A percentile compares a stretch with the other conserved stretches of the same genome.
Conservation (phyloP, 2,113 vertebrate species). For the Leucosticte australis region DNA sequence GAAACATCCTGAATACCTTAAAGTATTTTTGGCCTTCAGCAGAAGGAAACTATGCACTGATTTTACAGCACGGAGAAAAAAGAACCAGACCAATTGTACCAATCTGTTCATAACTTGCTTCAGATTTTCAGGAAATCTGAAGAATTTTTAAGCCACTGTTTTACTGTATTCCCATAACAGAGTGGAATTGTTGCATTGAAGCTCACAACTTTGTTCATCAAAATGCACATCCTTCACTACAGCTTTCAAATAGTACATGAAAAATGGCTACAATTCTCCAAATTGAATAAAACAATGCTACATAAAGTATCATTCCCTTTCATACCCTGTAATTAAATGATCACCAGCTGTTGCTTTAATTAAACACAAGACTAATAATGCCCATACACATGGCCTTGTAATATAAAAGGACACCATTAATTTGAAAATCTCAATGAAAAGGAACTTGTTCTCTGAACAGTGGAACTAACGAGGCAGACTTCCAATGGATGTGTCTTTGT, state of each 20-base stretch:
- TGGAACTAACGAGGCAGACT: not conserved
- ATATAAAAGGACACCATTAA: not conserved
- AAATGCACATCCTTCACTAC: not conserved
- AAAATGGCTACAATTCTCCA: not conserved
- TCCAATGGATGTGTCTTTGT: not conserved
- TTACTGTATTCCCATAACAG: not conserved
- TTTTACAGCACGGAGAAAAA: not conserved
- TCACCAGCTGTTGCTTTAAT: not conserved
- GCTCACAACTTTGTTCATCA: not conserved
- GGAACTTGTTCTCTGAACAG: not conserved
- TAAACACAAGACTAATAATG: not conserved
- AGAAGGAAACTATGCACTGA: not conserved
- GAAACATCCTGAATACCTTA: not conserved
- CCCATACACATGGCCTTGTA: not conserved
- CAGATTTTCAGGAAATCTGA: not conserved
- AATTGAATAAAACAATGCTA: not conserved
- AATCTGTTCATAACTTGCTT: not conserved
- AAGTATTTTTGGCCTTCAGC: not conserved
- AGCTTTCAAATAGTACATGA: not conserved
- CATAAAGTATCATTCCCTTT: not conserved
- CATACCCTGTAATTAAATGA: not conserved
- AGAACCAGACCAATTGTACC: not conserved
- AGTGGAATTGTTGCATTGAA: not conserved
- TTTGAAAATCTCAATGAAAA: not conserved
- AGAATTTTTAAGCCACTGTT: not conserved